Evolutionary conservation across 2,113 vertebrate genomes (phyloP), one percentile per base, ranked within the genome.

Genomic region (Chunga burmeisteri): DNA sequence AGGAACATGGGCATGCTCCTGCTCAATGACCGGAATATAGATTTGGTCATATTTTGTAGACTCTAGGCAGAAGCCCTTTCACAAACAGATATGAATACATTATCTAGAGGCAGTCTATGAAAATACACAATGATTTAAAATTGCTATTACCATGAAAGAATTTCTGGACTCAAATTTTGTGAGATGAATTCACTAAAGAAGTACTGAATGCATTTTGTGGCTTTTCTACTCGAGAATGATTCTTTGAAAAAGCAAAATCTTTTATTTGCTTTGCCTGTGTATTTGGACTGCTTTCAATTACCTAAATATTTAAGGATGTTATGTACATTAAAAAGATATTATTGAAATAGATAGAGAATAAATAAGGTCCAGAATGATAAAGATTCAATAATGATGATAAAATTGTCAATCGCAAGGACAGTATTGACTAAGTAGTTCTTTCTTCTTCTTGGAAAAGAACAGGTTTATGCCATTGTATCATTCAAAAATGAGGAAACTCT

Each of bases 1-100:
- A 71, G 32, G 8, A 59, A 18, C 5, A 30, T 9, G 15, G 13
- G 2, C 15, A 23, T n/a, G 3, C 29, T 68, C 49, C 52, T 53
- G 25, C 53, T 80, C 23, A 14, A 5, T 67, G 27, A 12, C n/a
- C 68, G 53, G 30, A 81, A 77, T 34, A 44, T 4, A 23, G 11
- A 11, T 49, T 81, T 81, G 26, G 8, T 55, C 44, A 34, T 23
- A 27, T 42, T 70, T 80, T 38, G 2, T 13, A 34, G 30, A 9
- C 27, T n/a, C 5, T 36, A 58, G 42, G 21, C 17, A 62, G 53
- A 84, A 81, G 8, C 5, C 6, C 23, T 67, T 72, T 58, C 13
- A 80, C 0, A 0, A 58, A 25, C 4, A 62, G 20, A n/a, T 23
- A 4, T 25, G 25, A 59, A 2, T 44, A 49, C 4, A 7, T 38